These are phyloP conservation scores for Rana temporaria DNA, from an alignment of 2,113 vertebrate species.

Conservation along the genomic window DNA sequence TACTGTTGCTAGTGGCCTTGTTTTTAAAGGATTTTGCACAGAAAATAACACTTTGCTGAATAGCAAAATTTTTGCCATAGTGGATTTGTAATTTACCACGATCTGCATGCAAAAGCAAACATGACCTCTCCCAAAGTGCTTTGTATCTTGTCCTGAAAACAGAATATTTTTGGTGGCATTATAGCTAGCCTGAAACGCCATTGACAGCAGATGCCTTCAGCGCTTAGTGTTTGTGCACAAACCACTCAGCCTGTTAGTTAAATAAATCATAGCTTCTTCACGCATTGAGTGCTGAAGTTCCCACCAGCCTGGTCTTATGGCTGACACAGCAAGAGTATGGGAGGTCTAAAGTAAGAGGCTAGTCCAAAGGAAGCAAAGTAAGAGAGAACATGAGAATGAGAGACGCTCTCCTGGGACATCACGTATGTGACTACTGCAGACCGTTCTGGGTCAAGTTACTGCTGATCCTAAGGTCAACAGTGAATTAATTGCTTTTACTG, in stretches of 20 bases:
- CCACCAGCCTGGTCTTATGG: slow-evolving; percentile 18
- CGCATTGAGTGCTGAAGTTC: slow-evolving; percentile 33
- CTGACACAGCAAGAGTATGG: slow-evolving; percentile 61
- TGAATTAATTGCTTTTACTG: slow-evolving; percentile 48
- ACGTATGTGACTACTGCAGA: slow-evolving; percentile 22
- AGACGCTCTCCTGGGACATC: slow-evolving; percentile 32
- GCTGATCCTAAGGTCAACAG: slow-evolving; percentile 50
- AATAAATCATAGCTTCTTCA: slow-evolving; percentile 46
- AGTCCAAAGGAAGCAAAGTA: not conserved
- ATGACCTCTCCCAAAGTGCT: not conserved
- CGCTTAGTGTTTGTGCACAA: not conserved
- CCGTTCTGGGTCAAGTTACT: slow-evolving; percentile 51
- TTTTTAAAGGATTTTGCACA: not conserved
- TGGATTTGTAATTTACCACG: not conserved
- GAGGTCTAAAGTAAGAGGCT: not conserved
- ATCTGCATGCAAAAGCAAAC: not conserved
- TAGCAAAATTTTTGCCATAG: not conserved
- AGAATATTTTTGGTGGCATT: not conserved
- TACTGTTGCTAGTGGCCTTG: not conserved
- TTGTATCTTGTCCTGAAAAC: not conserved
- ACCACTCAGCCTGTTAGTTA: slow-evolving; percentile 49
- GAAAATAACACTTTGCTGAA: slow-evolving; percentile 5
- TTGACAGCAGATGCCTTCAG: not conserved
- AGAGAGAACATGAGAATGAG: not conserved
- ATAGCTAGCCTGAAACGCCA: not conserved